phyloP scores from a whole-genome alignment of 1,140 invertebrate genomes.

The Drosophila pachea region DNA sequence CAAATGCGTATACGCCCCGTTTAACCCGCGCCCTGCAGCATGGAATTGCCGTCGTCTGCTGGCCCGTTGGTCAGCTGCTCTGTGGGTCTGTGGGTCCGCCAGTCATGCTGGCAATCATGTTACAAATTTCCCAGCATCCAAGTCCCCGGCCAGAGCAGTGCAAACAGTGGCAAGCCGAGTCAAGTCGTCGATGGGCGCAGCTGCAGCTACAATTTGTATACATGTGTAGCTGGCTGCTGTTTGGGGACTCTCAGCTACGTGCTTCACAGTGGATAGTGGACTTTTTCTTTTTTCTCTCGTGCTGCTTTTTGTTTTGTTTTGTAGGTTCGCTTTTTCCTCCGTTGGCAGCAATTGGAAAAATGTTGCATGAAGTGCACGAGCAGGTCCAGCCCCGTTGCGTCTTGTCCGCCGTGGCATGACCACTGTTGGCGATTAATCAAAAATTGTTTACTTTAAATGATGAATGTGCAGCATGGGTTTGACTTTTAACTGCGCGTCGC shows the following conservation, averaged over 20 bases:
- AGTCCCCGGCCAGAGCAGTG: conserved; percentile 22
- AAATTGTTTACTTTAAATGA: conserved; percentile 77
- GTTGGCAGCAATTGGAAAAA: conserved; percentile 69
- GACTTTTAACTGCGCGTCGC: conserved; percentile 61
- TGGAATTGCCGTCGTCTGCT: conserved; percentile 38
- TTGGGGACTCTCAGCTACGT: conserved; percentile 56
- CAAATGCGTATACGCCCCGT: conserved; percentile 49
- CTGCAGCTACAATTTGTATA: conserved; percentile 71
- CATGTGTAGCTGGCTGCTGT: conserved; percentile 46
- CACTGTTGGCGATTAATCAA: conserved; percentile 69
- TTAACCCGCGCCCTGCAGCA: background rate
- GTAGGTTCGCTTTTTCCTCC: conserved; percentile 22
- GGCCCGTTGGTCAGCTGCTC: background rate
- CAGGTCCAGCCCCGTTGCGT: conserved; percentile 2
- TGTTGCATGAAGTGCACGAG: conserved; percentile 59
- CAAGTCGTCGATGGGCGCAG: conserved; percentile 39
- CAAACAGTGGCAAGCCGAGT: conserved; percentile 34
- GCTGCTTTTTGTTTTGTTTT: conserved; percentile 14
- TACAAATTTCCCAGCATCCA: conserved; percentile 60
- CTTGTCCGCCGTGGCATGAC: conserved; percentile 20
- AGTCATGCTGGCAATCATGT: conserved; percentile 61
- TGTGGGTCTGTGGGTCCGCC: no score
- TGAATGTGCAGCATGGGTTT: conserved; percentile 75
- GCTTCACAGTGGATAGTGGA: conserved; percentile 48
- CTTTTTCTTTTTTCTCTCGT: background rate